Evolutionary conservation across 2,888 invertebrate genomes (phyloP), one percentile per base, ranked within the genome.

Genomic region (Cyaniris semiargus): DNA sequence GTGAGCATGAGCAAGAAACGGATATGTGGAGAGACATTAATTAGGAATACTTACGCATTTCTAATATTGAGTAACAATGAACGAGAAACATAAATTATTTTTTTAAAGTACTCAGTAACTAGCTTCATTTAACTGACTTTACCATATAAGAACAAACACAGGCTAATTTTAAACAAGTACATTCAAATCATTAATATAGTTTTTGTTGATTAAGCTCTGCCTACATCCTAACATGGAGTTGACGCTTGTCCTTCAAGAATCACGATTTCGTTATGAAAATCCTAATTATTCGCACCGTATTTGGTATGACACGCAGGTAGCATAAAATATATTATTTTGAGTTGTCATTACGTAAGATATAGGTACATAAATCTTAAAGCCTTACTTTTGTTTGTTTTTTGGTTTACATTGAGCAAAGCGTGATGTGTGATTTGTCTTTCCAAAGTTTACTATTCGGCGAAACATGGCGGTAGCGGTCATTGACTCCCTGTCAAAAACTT

Each of bases 191-290:
- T 27, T 23, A 66, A 66, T 66, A 66, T 27, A 66, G 27, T 66
- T 66, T 66, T 66, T 66, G 66, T 66, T 23, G 23, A 23, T 23
- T 3, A 27, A 18, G 66, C 13, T 13, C 66, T 66, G 27, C 15
- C 15, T n/a, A 58, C 58, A 21, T 6, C 66, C 66, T 27, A 66
- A 66, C 2, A 66, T 66, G 66, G 66, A 15, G 27, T 27, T 66
- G 66, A 27, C 13, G 66, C 18, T 18, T 31, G 18, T 66, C 66
- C 66, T 66, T 66, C 27, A 31, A 66, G 27, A 66, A 66, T 66
- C 66, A 27, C 66, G 66, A 66, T 31, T 66, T 66, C 66, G 66
- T 15, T 15, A 66, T 27, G 66, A 66, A 18, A 66, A 66, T 66
- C 27, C 66, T 66, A 66, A 66, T 66, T 66, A 66, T 66, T 27